Evolutionary conservation across 2,797 vertebrate genomes (phyloP), one percentile per base, ranked within the genome.

Genomic region (Microctenopoma steveboyesi): DNA sequence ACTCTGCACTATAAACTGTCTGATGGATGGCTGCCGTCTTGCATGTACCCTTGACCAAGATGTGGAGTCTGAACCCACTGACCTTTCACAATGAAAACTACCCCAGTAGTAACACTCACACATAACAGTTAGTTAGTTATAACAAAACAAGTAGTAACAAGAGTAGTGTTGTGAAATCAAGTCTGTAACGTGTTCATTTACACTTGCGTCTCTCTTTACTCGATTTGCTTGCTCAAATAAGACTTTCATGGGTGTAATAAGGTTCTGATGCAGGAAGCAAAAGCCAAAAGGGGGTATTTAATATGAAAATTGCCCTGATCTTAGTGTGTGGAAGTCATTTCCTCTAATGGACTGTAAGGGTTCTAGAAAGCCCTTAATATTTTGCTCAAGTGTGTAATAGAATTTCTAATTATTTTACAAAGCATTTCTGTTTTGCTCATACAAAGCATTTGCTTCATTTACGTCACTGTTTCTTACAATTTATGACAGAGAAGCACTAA

Each of bases 261-360:
- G 58, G 28, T 64, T 78, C 28, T 61, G 64, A 76, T 61, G 59
- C 48, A 76, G 64, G 61, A 70, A 59, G 55, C 25, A 15, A 10
- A 2, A 61, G 63, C 76, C 70, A 75, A 70, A 74, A 64, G 76
- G 69, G 63, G 57, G 61, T 42, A 76, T 78, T 81, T 76, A 78
- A 83, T 77, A 83, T 73, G 79, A 78, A 86, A 74, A 83, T 59
- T 72, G 54, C 69, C 63, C 66, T 67, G 56, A 83, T 74, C 55
- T 78, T 51, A 58, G 22, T 33, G 60, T 59, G 75, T 45, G 58
- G 43, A 83, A 72, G 76, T 82, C 52, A 78, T 85, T 82, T 83
- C 58, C 74, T 81, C 70, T 76, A 67, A 84, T 80, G 77, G 72
- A 74, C 71, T 52, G 28, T 49, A 52, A 76, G 46, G 45, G 37